Base-by-base conservation (phyloP, 2,888 invertebrate species). In the Caenorhabditis uteleia region DNA sequence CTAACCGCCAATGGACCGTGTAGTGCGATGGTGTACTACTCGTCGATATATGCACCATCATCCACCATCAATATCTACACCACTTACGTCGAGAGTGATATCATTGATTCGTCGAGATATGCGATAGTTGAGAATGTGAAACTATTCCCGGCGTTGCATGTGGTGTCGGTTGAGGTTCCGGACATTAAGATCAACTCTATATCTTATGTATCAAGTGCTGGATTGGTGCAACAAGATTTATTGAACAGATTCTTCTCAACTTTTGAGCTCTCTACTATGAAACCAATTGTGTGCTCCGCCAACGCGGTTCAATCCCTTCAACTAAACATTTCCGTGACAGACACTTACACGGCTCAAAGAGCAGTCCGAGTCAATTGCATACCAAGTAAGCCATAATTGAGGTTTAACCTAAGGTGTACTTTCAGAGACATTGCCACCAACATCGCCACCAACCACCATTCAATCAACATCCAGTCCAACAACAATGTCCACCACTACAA, bases 281-380 rank as follows among this genome's bases (percentile, higher is more conserved):
- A 31, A 21, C 34, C 29, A 7, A 39, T 57, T 6, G 14, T 2
- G 10, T 57, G 56, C 18, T 38, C 48, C 20, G 43, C 56, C 2
- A 29, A 27, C 3, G 20, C 48, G 39, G n/a, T 7, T 2, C 27
- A 43, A 27, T 43, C 10, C 14, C 42, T 43, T 43, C 23, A 27
- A 45, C 12, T 61, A 39, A 3, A 21, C 55, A 5, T 55, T 23
- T 18, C 31, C 40, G 20, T 55, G 1, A 50, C 44, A 2, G 46
- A 16, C 2, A 14, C 20, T 3, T 21, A 8, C 2, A 34, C 14
- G 16, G 53, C 54, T 4, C 54, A 50, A 29, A 21, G 60, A 36
- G 29, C 54, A 2, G 55, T 61, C 12, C 16, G 49, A 14, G 51
- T 61, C 2, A 46, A 54, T 2, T 61, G 60, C 34, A 26, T 61